phyloP scores from a whole-genome alignment of 1,140 invertebrate genomes.

The Drosophila repletoides region DNA sequence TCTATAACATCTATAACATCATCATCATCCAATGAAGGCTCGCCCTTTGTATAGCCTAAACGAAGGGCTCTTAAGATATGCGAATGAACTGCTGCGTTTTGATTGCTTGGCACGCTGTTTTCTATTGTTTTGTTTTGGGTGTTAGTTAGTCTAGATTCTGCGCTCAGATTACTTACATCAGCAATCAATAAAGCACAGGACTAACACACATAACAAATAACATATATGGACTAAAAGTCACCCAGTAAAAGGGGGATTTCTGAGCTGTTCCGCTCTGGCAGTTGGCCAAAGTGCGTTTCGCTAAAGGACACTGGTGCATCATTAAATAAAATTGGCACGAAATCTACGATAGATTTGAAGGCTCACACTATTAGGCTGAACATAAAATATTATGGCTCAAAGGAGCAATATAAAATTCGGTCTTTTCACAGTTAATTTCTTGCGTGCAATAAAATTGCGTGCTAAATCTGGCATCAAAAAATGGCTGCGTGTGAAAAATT shows the following conservation, averaged over 20 bases:
- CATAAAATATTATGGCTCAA: too few relatives aligned
- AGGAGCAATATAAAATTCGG: too few relatives aligned
- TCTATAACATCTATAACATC: too few relatives aligned
- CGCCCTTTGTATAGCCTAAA: constrained; percentile 46
- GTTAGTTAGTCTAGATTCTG: constrained; percentile 57
- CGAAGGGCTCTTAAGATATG: constrained; percentile 58
- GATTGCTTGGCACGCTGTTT: constrained; percentile 9
- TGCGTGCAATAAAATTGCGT: too few relatives aligned
- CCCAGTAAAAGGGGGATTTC: too few relatives aligned
- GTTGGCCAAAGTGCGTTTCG: constrained; percentile 64
- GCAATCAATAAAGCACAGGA: constrained; percentile 68
- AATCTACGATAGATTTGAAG: too few relatives aligned
- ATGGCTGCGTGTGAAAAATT: too few relatives aligned
- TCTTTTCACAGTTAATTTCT: too few relatives aligned
- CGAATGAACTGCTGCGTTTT: constrained; percentile 44
- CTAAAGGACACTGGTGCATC: constrained; percentile 13
- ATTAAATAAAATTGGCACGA: background rate
- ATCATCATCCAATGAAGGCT: too few relatives aligned
- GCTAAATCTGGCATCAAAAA: too few relatives aligned
- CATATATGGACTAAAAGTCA: too few relatives aligned
- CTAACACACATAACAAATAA: constrained; percentile 18
- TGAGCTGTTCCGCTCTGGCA: constrained; percentile 47
- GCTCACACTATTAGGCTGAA: too few relatives aligned
- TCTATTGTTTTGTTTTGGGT: constrained; percentile 30
- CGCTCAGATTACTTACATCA: constrained; percentile 57